Conservation (phyloP, 2,888 invertebrate species). For the Drosophila mettleri region DNA sequence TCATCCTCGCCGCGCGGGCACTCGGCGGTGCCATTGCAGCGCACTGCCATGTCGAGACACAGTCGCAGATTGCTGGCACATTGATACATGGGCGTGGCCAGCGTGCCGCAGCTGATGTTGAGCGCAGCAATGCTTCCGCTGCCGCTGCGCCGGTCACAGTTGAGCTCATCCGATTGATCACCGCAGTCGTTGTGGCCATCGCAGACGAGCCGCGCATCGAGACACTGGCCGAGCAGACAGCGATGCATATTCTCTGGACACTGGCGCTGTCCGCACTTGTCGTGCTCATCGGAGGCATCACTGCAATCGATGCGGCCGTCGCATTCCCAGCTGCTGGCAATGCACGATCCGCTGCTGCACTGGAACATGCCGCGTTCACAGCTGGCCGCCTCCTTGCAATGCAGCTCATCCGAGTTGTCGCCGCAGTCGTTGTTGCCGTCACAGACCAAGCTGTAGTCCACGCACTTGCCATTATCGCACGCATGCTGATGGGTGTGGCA, state of each 20-base stretch:
- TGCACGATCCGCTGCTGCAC: slow-evolving; percentile 89
- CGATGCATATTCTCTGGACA: slow-evolving; percentile 79
- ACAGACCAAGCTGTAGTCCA: slow-evolving; percentile 86
- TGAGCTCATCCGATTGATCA: slow-evolving; percentile 86
- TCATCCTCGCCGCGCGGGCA: slow-evolving; percentile 92
- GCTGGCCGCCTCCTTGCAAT: slow-evolving; percentile 78
- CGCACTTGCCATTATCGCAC: slow-evolving; percentile 86
- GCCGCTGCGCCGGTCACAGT: slow-evolving; percentile 79
- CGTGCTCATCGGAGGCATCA: slow-evolving; percentile 91
- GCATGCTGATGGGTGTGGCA: slow-evolving; percentile 86
- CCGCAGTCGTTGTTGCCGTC: slow-evolving; percentile 87
- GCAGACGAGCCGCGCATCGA: slow-evolving; percentile 86
- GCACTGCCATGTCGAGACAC: slow-evolving; percentile 82
- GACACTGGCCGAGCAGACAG: slow-evolving; percentile 87
- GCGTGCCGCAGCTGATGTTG: slow-evolving; percentile 85
- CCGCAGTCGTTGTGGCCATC: slow-evolving; percentile 87
- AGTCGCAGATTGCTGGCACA: slow-evolving; percentile 78
- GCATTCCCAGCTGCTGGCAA: slow-evolving; percentile 89
- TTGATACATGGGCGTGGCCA: slow-evolving; percentile 74
- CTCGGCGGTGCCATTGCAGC: slow-evolving; percentile 89
- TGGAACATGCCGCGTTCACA: slow-evolving; percentile 86
- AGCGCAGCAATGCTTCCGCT: not conserved
- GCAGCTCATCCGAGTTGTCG: slow-evolving; percentile 87
- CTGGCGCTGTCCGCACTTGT: slow-evolving; percentile 84
- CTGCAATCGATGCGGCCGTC: slow-evolving; percentile 91